Percentiles rank a stretch among this genome's conserved stretches.
Conservation (phyloP, 2,113 vertebrate genomes). For the Oncorhynchus keta region DNA sequence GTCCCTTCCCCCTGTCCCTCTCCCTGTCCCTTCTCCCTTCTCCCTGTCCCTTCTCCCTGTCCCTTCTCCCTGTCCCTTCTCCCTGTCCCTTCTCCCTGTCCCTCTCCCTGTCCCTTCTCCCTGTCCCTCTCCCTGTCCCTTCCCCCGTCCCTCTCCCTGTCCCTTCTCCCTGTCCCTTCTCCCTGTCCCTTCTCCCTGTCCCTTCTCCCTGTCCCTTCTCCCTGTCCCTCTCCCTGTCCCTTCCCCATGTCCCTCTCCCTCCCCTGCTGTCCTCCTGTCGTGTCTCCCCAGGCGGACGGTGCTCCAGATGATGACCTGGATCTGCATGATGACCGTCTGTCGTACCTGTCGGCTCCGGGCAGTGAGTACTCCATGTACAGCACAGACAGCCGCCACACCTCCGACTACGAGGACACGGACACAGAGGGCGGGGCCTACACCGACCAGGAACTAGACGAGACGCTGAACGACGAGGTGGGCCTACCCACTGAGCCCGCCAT, state of each 20-base stretch:
- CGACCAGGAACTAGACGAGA: conserved; percentile 98
- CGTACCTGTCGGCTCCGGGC: conserved; percentile 96
- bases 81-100: too few species aligned
- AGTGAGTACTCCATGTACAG: conserved; percentile 99
- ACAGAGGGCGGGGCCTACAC: conserved; percentile 98
- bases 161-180: too few species aligned
- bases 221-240: background rate
- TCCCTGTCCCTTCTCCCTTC: too few species aligned
- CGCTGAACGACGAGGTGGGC: conserved; percentile 93
- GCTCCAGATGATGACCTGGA: conserved; percentile 95
- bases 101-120: too few species aligned
- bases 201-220: too few species aligned
- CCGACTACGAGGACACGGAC: conserved; percentile 99
- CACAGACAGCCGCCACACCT: conserved; percentile 98
- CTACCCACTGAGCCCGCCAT: conserved; percentile 92
- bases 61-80: too few species aligned
- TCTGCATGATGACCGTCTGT: conserved; percentile 96
- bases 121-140: too few species aligned
- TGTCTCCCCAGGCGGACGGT: conserved; percentile 85
- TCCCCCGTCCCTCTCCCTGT: too few species aligned
- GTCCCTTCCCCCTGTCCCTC: too few species aligned
- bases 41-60: background rate
- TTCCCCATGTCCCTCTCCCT: background rate
- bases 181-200: too few species aligned
- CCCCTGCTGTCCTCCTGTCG: background rate